Conservation (phyloP, 2,797 vertebrate genomes). For the Manis pentadactyla region DNA sequence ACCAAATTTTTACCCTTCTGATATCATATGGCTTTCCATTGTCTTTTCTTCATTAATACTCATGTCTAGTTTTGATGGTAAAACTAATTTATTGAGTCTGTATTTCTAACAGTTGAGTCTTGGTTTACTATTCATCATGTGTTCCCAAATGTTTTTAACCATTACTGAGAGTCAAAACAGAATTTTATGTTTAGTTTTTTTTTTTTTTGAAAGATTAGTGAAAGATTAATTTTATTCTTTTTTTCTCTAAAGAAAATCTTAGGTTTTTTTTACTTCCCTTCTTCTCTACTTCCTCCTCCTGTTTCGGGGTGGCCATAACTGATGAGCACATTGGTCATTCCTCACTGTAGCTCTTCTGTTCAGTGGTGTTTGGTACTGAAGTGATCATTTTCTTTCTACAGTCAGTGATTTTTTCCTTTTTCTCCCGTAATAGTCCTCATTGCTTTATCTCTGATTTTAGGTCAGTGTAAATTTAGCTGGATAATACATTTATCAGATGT, state of each 20-base stretch:
- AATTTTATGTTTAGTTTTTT: slow-evolving; percentile 44
- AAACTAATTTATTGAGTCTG: slow-evolving; percentile 20
- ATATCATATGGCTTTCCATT: slow-evolving; percentile 45
- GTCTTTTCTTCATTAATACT: slow-evolving; percentile 25
- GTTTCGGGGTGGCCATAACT: neutral
- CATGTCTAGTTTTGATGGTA: slow-evolving; percentile 3
- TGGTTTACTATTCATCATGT: neutral
- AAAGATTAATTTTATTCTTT: slow-evolving; percentile 59
- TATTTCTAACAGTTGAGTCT: slow-evolving; percentile 42
- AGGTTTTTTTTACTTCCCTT: slow-evolving; percentile 29
- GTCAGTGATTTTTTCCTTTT: neutral
- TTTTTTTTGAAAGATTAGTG: neutral
- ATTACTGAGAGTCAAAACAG: slow-evolving; percentile 38
- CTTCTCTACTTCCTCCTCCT: slow-evolving; percentile 41
- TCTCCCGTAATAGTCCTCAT: neutral
- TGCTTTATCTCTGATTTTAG: slow-evolving; percentile 48
- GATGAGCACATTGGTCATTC: slow-evolving; percentile 11
- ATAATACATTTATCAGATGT: slow-evolving; percentile 2
- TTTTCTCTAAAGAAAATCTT: slow-evolving; percentile 34
- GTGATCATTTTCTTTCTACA: slow-evolving; percentile 24
- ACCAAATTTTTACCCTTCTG: neutral
- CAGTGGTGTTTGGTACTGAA: slow-evolving; percentile 29
- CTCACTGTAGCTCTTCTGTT: slow-evolving; percentile 53
- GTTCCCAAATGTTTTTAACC: slow-evolving; percentile 16
- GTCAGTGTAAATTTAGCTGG: neutral